Conservation (phyloP, 2,888 invertebrate species). For the Apotomis capreana region DNA sequence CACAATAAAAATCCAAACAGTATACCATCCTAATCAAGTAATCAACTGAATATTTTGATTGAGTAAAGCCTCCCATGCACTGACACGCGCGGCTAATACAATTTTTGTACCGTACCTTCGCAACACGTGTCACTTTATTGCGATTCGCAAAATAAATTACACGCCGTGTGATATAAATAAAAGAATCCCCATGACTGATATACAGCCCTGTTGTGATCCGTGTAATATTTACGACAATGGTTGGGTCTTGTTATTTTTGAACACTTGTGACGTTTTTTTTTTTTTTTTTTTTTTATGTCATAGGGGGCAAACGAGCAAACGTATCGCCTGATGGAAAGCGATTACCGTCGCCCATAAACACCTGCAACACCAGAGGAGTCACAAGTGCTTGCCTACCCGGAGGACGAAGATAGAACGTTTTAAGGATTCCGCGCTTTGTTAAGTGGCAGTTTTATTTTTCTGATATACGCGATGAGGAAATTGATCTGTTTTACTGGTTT, state of each 20-base stretch:
- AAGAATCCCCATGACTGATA: constrained; percentile 47
- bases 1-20: background rate
- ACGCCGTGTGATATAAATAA: constrained; percentile 44
- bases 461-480: background rate
- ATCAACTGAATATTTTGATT: constrained; percentile 25
- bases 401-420: too few species aligned
- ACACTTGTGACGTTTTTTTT: too few species aligned
- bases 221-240: constrained; percentile 44
- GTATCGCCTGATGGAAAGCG: too few species aligned
- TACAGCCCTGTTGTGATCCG: constrained; percentile 46
- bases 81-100: constrained; percentile 17
- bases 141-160: constrained; percentile 38
- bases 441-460: constrained; percentile 16
- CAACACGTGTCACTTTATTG: constrained; percentile 35
- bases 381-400: too few species aligned
- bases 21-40: background rate
- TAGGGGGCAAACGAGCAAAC: too few species aligned
- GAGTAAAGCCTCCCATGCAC: background rate
- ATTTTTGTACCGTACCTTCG: constrained; percentile 27
- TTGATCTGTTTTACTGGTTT: background rate
- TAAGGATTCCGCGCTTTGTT: background rate
- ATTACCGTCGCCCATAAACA: too few species aligned
- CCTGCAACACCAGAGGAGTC: too few species aligned
- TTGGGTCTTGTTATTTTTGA: background rate
- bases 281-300: too few species aligned